Evolutionary conservation across 37 sponge, comb jelly and placozoan genomes (phyloP).

Genomic region (Aplysina aerophoba): DNA sequence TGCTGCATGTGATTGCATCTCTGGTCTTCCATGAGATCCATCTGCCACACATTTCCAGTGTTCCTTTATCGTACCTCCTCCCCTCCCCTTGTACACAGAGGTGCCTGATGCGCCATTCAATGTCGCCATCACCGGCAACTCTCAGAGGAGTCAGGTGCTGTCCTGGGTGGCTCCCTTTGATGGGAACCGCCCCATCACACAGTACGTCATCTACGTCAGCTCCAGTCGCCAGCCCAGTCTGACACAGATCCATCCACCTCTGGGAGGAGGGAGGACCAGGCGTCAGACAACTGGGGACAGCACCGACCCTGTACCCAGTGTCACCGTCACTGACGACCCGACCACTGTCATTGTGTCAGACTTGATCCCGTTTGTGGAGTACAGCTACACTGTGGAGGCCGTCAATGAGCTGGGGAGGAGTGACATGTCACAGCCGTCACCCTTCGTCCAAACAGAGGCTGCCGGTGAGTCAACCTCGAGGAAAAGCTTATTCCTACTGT

Average conservation of each 20-base stretch:
- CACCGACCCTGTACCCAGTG: not conserved
- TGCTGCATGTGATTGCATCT: too few relatives aligned
- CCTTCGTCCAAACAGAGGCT: conserved; percentile 30
- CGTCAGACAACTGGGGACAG: not conserved
- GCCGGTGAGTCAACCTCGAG: conserved; percentile 34
- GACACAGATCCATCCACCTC: not conserved
- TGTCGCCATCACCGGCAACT: not conserved
- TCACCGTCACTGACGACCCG: too few relatives aligned
- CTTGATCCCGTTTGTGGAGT: conserved; percentile 60
- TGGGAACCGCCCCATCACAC: conserved; percentile 58
- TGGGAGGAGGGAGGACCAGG: not conserved
- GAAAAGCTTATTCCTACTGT: too few relatives aligned
- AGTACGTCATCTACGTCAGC: conserved; percentile 30
- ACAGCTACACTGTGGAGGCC: conserved; percentile 55
- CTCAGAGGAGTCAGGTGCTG: conserved; percentile 42
- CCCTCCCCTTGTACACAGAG: conserved; percentile 43
- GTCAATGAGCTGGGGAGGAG: conserved; percentile 65
- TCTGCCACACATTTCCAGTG: too few relatives aligned
- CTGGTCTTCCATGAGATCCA: too few relatives aligned
- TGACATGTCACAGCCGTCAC: conserved; percentile 31
- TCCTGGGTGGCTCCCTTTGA: conserved; percentile 60
- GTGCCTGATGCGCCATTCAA: conserved; percentile 58
- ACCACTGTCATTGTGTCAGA: conserved; percentile 9
- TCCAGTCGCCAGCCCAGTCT: not conserved
- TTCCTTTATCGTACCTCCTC: too few relatives aligned